phyloP scores from a whole-genome alignment of 2,888 invertebrate genomes.

The Clusia tigrina region DNA sequence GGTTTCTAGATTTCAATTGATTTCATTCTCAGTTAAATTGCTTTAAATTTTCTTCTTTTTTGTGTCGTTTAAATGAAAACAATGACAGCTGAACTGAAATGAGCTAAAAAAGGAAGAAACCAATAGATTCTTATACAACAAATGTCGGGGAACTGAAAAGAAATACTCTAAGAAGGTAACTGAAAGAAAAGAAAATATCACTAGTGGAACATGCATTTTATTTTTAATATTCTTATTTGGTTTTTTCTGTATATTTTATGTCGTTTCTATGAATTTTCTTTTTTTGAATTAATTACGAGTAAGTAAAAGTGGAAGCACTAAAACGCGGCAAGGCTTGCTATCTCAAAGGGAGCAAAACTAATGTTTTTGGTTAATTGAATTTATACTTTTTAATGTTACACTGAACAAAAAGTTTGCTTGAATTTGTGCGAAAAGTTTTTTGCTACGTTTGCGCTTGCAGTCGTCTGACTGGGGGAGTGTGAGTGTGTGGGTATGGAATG shows the following conservation, averaged over 20 bases:
- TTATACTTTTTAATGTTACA: too few relatives aligned
- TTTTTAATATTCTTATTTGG: too few relatives aligned
- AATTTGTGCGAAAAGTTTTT: too few relatives aligned
- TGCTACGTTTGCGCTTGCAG: too few relatives aligned
- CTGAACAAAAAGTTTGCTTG: too few relatives aligned
- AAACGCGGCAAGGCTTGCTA: conserved; percentile 15
- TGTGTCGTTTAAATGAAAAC: conserved; percentile 1
- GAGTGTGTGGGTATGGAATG: too few relatives aligned
- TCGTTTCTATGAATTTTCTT: neutral
- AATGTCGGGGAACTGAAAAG: neutral
- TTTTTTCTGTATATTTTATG: too few relatives aligned
- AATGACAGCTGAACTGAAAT: neutral
- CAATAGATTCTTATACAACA: neutral
- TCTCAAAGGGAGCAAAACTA: neutral
- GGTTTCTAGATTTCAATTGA: conserved; percentile 21
- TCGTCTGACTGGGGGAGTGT: too few relatives aligned
- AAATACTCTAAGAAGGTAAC: conserved; percentile 13
- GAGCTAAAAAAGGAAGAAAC: neutral
- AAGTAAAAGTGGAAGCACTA: conserved; percentile 18
- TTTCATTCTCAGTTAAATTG: conserved; percentile 30
- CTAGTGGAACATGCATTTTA: conserved; percentile 46
- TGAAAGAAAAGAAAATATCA: conserved; percentile 20
- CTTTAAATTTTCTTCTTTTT: conserved; percentile 12
- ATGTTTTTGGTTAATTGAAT: too few relatives aligned
- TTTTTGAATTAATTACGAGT: neutral